Percentiles rank a stretch among this genome's conserved stretches.
phyloP scores from a whole-genome alignment of 1,140 invertebrate species.

The Proctacanthus coquilletti region DNA sequence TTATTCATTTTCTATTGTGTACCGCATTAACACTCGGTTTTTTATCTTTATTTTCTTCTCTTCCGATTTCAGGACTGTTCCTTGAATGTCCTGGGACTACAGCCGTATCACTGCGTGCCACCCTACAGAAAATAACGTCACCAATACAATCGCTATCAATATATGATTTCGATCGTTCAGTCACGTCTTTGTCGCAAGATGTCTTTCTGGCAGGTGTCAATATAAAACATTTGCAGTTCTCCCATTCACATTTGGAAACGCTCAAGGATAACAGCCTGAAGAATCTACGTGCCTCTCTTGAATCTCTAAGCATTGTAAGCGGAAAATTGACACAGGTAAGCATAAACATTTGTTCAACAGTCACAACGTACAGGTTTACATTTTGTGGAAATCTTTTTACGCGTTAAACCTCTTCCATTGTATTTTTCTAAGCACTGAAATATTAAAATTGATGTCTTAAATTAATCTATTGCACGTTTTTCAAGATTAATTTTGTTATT shows the following conservation, averaged over 20 bases:
- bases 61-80: constrained; percentile 45
- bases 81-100: constrained; percentile 62
- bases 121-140: constrained; percentile 37
- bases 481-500: too few species aligned
- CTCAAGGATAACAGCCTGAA: constrained; percentile 57
- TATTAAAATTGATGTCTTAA: too few species aligned
- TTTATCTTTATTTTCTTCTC: constrained; percentile 1
- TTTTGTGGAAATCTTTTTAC: too few species aligned
- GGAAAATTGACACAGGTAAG: constrained; percentile 50
- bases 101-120: constrained; percentile 31
- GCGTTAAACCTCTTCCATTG: too few species aligned
- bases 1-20: too few species aligned
- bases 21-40: too few species aligned
- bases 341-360: too few species aligned
- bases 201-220: constrained; percentile 54
- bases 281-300: constrained; percentile 54
- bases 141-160: constrained; percentile 71
- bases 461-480: too few species aligned
- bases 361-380: too few species aligned
- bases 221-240: constrained; percentile 66
- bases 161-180: constrained; percentile 65
- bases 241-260: constrained; percentile 60
- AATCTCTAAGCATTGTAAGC: constrained; percentile 65
- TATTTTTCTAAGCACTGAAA: too few species aligned
- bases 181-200: constrained; percentile 49